These are phyloP conservation scores for Tortrix viridana DNA, from an alignment of 2,888 invertebrate species.

Conservation along the genomic window DNA sequence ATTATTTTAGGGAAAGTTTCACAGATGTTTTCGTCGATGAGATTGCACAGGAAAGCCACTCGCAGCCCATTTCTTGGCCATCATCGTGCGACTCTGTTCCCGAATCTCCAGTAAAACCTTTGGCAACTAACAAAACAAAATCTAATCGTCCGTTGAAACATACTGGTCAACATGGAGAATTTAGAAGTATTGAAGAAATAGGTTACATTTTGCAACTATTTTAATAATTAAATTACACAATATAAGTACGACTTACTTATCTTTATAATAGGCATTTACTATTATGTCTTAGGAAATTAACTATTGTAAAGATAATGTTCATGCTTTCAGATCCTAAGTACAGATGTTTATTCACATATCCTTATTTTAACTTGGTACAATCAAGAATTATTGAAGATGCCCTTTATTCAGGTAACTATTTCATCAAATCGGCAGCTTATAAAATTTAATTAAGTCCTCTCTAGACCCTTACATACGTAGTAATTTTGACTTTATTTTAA, in stretches of 20 bases:
- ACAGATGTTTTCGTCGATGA: conserved; percentile 69
- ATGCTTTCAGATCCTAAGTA: conserved; percentile 79
- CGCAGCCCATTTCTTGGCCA: conserved; percentile 70
- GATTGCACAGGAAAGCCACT: conserved; percentile 50
- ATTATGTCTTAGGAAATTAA: not conserved
- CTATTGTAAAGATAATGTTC: conserved; percentile 1
- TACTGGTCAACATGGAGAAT: conserved; percentile 66
- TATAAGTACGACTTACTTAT: no score
- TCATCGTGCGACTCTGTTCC: conserved; percentile 45
- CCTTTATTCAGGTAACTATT: conserved; percentile 81
- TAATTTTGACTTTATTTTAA: no score
- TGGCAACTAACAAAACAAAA: conserved; percentile 20
- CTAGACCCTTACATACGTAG: no score
- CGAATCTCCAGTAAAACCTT: conserved; percentile 19
- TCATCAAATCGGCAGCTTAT: no score
- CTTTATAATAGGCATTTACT: no score
- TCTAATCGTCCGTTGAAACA: conserved; percentile 57
- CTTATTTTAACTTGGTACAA: conserved; percentile 89
- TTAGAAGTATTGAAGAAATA: conserved; percentile 72
- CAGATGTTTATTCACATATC: conserved; percentile 83
- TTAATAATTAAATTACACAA: not conserved
- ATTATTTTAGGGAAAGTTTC: conserved; percentile 58
- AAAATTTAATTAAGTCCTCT: no score
- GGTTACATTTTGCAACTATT: conserved; percentile 49
- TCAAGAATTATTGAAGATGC: conserved; percentile 88